These are phyloP conservation scores for Hypsopygia costalis DNA, from an alignment of 2,888 invertebrate species.

Conservation along the genomic window DNA sequence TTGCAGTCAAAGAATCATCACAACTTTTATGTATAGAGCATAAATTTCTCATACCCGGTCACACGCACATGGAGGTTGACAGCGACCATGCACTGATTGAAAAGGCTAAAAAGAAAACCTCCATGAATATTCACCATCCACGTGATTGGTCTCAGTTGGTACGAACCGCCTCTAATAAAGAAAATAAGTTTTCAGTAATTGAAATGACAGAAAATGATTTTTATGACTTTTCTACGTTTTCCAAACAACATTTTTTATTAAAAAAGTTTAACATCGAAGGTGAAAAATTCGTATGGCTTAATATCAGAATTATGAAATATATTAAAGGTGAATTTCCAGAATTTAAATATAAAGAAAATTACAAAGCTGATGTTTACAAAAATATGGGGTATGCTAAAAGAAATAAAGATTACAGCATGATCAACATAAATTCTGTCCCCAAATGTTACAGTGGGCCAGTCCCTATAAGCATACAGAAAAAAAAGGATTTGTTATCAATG, in stretches of 20 bases:
- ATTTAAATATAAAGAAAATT: background rate
- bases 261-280: constrained; percentile 1
- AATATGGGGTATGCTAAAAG: background rate
- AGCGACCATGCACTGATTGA: background rate
- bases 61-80: too few relatives aligned
- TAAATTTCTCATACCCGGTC: background rate
- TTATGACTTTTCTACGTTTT: constrained; percentile 4
- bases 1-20: background rate
- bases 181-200: constrained; percentile 6
- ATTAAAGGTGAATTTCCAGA: background rate
- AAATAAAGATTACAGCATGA: background rate
- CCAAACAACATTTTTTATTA: background rate
- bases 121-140: constrained; percentile 4
- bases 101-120: constrained; percentile 3
- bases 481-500: constrained; percentile 7
- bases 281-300: background rate
- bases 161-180: constrained; percentile 2
- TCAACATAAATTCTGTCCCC: background rate
- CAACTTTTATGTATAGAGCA: constrained; percentile 3
- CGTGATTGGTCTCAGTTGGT: constrained; percentile 4
- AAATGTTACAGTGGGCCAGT: background rate
- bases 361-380: too few relatives aligned
- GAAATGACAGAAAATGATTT: constrained; percentile 3
- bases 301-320: background rate
- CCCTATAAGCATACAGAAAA: constrained; percentile 4